phyloP scores from a whole-genome alignment of 2,888 invertebrate genomes.

The Drosophila ustulata region DNA sequence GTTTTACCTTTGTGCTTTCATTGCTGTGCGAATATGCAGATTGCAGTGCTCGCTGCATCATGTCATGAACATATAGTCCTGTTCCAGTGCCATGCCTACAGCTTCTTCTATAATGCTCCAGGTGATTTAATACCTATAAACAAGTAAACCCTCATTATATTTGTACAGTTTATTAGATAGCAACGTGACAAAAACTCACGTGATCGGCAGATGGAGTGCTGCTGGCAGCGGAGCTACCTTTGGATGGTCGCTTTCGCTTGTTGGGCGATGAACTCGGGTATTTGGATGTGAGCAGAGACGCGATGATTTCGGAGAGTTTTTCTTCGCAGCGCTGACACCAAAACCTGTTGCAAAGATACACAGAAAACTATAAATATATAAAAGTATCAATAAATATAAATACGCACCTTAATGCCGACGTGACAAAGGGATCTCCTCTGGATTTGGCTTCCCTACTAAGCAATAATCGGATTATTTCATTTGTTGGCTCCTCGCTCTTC shows the following conservation, averaged over 20 bases:
- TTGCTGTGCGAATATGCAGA: constrained; percentile 94
- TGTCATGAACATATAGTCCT: constrained; percentile 94
- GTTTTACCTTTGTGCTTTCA: constrained; percentile 91
- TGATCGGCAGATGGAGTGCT: constrained; percentile 93
- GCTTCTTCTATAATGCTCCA: constrained; percentile 94
- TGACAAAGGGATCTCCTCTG: constrained; percentile 93
- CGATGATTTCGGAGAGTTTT: constrained; percentile 92
- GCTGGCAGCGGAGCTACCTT: constrained; percentile 89
- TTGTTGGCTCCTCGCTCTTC: constrained; percentile 95
- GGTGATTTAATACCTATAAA: constrained; percentile 92
- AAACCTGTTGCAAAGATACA: constrained; percentile 85
- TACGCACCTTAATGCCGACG: constrained; percentile 91
- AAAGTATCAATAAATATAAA: no score
- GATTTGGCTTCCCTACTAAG: constrained; percentile 91
- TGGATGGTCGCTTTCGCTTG: constrained; percentile 93
- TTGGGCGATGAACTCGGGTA: constrained; percentile 95
- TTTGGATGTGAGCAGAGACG: constrained; percentile 91
- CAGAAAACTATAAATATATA: no score
- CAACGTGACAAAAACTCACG: constrained; percentile 82
- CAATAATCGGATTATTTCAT: constrained; percentile 93
- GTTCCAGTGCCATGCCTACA: constrained; percentile 88
- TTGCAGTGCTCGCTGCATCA: constrained; percentile 96
- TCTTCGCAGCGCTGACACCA: constrained; percentile 98
- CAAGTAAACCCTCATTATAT: not conserved
- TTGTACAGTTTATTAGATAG: not conserved